These are phyloP conservation scores for Choreutis nemorana DNA, from an alignment of 2,888 invertebrate species.

Conservation along the genomic window DNA sequence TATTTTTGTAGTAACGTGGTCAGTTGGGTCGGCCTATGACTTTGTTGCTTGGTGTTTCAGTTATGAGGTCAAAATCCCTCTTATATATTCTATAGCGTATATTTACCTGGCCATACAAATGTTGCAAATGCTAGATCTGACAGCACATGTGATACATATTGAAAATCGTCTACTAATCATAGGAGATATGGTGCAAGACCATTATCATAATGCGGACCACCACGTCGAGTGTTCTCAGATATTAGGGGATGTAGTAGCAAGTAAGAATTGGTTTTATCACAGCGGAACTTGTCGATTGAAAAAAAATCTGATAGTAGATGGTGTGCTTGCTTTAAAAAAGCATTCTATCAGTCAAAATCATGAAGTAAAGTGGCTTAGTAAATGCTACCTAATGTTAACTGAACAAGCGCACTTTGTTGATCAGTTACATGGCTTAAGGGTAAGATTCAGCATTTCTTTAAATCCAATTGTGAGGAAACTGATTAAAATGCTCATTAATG, in stretches of 20 bases:
- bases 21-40: conserved; percentile 23
- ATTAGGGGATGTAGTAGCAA: conserved; percentile 18
- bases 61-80: conserved; percentile 22
- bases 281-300: too few relatives aligned
- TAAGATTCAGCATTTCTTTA: too few relatives aligned
- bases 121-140: conserved; percentile 32
- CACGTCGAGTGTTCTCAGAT: conserved; percentile 1
- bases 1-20: conserved; percentile 25
- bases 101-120: conserved; percentile 40
- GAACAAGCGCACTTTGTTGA: conserved; percentile 42
- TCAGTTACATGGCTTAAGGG: conserved; percentile 40
- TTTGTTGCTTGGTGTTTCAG: conserved; percentile 27
- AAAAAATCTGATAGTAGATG: too few relatives aligned
- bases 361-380: conserved; percentile 24
- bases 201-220: conserved; percentile 13
- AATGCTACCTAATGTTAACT: conserved; percentile 34
- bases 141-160: conserved; percentile 32
- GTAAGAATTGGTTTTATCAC: conserved; percentile 25
- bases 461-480: too few relatives aligned
- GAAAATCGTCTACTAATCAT: conserved; percentile 29
- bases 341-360: conserved; percentile 1
- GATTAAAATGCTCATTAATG: too few relatives aligned
- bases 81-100: conserved; percentile 24
- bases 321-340: too few relatives aligned
- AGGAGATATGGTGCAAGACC: conserved; percentile 22